Base-by-base conservation (phyloP, 2,113 vertebrate genomes). In the Sinocyclocheilus grahami region DNA sequence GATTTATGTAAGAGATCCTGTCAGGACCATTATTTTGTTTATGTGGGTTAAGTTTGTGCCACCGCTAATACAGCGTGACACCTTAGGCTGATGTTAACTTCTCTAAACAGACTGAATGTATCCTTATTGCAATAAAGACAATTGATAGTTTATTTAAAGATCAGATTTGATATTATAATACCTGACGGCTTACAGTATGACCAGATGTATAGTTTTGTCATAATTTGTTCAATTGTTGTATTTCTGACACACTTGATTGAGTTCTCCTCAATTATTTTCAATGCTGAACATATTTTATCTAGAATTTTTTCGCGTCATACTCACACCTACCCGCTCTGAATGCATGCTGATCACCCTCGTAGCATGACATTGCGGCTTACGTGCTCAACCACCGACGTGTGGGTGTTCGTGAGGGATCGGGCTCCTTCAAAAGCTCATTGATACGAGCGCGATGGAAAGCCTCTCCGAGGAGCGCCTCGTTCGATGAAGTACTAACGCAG, bases 1-100 rank as follows among this genome's bases (percentile, higher is more conserved):
- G 67, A 74, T 86, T 86, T 53, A 84, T 86, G 71, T 82, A 27
- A 80, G 72, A 37, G 53, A 80, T 81, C 76, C n/a, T 78, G 82
- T 78, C 22, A 58, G 51, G n/a, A 75, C 60, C 39, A 63, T 46
- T 82, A 24, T 77, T 85, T 88, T 62, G 33, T 85, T 77, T 48
- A 82, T 42, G 63, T 65, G 39, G n/a, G 63, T 78, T 85, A 58
- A 82, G 67, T 67, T 77, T 18, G 42, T 76, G 12, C 30, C 51
- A 72, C 4, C 39, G 51, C 65, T 42, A 39, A 81, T 27, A 74
- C 48, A 81, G 65, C 9, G 30, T 46, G 27, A 63, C 58, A 53
- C 46, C 46, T 67, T 39, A 18, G 37, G 37, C 74, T 88, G 80
- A 72, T 51, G 37, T 48, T n/a, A 46, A 42, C 81, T 65, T 46